Evolutionary conservation across 2,113 vertebrate species (phyloP).

Genomic region (Eubucco bourcierii): DNA sequence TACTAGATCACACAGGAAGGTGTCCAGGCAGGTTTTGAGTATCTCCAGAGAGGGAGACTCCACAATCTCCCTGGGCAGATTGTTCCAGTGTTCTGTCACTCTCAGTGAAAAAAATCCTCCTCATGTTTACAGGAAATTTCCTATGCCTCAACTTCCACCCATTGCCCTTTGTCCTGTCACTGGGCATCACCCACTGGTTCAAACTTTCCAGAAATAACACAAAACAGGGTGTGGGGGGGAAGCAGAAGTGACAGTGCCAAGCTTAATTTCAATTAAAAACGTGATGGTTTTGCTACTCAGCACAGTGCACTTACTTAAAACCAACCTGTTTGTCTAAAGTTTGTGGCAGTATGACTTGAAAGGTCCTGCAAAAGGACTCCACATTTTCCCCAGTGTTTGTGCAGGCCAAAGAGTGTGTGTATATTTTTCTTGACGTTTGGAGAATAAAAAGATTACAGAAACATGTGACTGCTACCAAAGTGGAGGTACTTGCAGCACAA

Average conservation of each 20-base stretch:
- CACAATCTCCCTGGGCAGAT: too few species aligned
- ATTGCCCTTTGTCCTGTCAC: too few species aligned
- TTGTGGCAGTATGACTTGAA: not conserved
- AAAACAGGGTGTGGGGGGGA: too few species aligned
- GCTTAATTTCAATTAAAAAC: not conserved
- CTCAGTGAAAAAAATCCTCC: too few species aligned
- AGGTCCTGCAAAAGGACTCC: not conserved
- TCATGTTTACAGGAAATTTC: too few species aligned
- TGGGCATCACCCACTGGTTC: not conserved
- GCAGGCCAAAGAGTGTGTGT: not conserved
- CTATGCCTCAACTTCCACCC: too few species aligned
- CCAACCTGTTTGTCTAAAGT: not conserved
- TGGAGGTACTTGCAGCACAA: not conserved
- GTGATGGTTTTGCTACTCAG: not conserved
- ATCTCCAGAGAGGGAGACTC: too few species aligned
- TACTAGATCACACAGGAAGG: too few species aligned
- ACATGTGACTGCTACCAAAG: not conserved
- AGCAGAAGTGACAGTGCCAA: not conserved
- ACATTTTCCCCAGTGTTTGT: not conserved
- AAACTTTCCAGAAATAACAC: not conserved
- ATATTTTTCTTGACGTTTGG: not conserved
- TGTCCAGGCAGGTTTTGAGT: too few species aligned
- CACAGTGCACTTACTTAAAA: not conserved
- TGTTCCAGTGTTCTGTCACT: too few species aligned
- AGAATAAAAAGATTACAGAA: not conserved